Conservation (phyloP, 2,888 invertebrate species). For the Invenusta paracnida region DNA sequence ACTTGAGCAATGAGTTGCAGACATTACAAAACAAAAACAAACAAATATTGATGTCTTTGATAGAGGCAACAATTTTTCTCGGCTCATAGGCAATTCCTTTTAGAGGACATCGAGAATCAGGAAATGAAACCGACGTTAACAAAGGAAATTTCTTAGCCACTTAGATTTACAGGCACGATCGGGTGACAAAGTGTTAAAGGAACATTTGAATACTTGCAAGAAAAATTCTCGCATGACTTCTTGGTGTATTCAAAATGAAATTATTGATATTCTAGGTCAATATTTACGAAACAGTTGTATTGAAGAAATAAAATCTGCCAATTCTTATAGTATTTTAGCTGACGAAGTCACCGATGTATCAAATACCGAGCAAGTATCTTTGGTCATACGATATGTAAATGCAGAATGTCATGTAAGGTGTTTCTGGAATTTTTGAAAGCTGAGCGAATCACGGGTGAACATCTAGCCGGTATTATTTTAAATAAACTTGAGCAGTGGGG, state of each 20-base stretch:
- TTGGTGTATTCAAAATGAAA: neutral
- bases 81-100: no score
- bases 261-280: neutral
- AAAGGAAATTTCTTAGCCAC: no score
- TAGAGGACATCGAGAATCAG: no score
- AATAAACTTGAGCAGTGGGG: neutral
- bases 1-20: neutral
- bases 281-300: neutral
- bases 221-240: neutral
- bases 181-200: neutral
- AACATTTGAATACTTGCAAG: neutral
- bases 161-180: neutral
- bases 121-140: no score
- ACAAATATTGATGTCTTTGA: neutral
- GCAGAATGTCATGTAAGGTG: neutral
- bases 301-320: neutral
- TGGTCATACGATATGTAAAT: neutral
- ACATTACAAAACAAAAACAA: neutral
- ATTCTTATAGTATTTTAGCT: neutral
- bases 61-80: no score
- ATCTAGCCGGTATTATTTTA: neutral
- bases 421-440: neutral
- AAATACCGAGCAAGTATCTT: neutral
- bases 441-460: neutral
- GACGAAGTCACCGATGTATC: neutral